A percentile compares a stretch with the other conserved stretches of the same genome.
phyloP scores from a whole-genome alignment of 1,140 invertebrate species.

The Nephotettix cincticeps region DNA sequence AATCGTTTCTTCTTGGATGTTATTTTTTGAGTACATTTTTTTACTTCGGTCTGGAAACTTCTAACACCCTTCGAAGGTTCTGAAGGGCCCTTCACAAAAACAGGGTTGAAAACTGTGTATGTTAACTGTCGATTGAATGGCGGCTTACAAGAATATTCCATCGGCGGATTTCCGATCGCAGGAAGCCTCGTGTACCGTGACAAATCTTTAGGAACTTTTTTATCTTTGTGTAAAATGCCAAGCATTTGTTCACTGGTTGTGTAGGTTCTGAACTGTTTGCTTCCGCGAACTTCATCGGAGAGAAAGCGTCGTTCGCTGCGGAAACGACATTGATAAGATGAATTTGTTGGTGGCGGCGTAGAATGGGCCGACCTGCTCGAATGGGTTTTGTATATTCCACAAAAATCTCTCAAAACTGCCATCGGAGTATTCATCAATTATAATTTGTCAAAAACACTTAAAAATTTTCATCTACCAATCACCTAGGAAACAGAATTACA shows the following conservation, averaged over 20 bases:
- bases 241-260: background rate
- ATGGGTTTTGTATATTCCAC: background rate
- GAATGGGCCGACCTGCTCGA: background rate
- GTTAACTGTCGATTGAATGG: background rate
- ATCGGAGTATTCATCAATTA: background rate
- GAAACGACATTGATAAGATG: background rate
- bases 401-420: slow-evolving; percentile 5
- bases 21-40: background rate
- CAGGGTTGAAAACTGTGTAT: background rate
- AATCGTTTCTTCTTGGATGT: background rate
- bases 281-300: background rate
- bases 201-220: background rate
- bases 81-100: background rate
- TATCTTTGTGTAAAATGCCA: background rate
- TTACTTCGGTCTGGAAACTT: background rate
- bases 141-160: background rate
- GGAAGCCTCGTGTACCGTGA: background rate
- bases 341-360: background rate
- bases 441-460: background rate
- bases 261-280: background rate
- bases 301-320: background rate
- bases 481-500: background rate
- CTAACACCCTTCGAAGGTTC: background rate
- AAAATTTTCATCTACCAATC: background rate
- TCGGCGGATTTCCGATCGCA: background rate